Percentiles rank a stretch among this genome's conserved stretches.
phyloP scores from a whole-genome alignment of 30 jellyfish, hydroid and myxozoan genomes.

The Turritopsis rubra region DNA sequence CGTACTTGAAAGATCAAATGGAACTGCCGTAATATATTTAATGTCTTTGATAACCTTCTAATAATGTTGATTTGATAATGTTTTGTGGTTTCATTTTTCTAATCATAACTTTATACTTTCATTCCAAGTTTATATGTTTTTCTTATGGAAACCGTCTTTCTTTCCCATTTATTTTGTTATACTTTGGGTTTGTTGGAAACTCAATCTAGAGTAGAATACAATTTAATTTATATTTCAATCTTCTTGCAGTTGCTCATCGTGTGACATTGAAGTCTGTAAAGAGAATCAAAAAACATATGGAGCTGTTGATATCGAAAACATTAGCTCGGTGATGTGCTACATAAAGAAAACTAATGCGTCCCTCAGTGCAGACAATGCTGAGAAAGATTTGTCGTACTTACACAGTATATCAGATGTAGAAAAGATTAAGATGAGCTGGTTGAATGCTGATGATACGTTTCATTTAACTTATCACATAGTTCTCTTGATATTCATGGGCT shows the following conservation, averaged over 20 bases:
- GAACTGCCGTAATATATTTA: not conserved
- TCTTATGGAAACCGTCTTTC: too few relatives aligned
- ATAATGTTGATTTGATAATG: too few relatives aligned
- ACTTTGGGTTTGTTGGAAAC: too few relatives aligned
- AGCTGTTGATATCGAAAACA: not conserved
- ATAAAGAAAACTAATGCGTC: not conserved
- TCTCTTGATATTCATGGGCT: slow-evolving; percentile 36
- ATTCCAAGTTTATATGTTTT: too few relatives aligned
- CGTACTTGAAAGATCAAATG: not conserved
- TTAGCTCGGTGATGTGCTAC: not conserved
- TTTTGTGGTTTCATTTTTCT: too few relatives aligned
- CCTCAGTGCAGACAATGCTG: not conserved
- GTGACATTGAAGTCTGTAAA: slow-evolving; percentile 8
- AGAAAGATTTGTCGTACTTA: not conserved
- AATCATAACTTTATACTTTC: too few relatives aligned
- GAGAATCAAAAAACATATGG: not conserved
- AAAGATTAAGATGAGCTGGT: slow-evolving; percentile 1
- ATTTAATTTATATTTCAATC: too few relatives aligned
- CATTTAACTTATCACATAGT: slow-evolving; percentile 73
- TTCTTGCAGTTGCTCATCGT: not conserved
- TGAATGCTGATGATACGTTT: slow-evolving; percentile 21
- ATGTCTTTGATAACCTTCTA: too few relatives aligned
- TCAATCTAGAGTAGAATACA: too few relatives aligned
- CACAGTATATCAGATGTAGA: not conserved
- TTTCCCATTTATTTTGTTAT: too few relatives aligned